phyloP scores from a whole-genome alignment of 2,888 invertebrate genomes.

The Aproaerema taeniolella region DNA sequence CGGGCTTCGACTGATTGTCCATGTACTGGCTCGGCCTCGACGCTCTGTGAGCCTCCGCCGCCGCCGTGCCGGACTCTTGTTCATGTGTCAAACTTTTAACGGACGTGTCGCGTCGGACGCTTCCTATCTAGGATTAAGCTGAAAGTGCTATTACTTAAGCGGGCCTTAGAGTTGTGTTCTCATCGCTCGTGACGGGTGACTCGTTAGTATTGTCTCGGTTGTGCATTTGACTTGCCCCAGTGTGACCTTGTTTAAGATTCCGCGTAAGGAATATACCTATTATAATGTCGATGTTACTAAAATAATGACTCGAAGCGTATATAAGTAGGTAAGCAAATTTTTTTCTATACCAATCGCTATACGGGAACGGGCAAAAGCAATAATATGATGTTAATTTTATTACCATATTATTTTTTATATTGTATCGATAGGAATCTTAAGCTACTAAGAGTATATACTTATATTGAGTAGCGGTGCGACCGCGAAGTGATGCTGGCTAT shows the following conservation, averaged over 20 bases:
- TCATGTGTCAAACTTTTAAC: slow-evolving; percentile 45
- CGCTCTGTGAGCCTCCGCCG: slow-evolving; percentile 54
- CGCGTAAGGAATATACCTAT: slow-evolving; percentile 51
- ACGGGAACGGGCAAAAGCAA: slow-evolving; percentile 79
- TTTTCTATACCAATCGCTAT: slow-evolving; percentile 77
- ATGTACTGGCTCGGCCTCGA: slow-evolving; percentile 63
- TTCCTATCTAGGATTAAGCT: slow-evolving; percentile 73
- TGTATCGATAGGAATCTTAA: slow-evolving; percentile 70
- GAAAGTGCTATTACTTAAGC: slow-evolving; percentile 74
- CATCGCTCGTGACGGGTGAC: slow-evolving; percentile 44
- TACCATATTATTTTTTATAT: slow-evolving; percentile 78
- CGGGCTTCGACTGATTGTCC: slow-evolving; percentile 72
- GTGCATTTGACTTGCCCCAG: slow-evolving; percentile 74
- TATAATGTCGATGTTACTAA: slow-evolving; percentile 54
- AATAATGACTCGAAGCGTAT: slow-evolving; percentile 61
- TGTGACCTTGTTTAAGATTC: slow-evolving; percentile 60
- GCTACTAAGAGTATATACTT: slow-evolving; percentile 63
- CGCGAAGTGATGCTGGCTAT: slow-evolving; percentile 72
- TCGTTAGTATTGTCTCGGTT: slow-evolving; percentile 74
- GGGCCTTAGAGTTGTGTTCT: slow-evolving; percentile 50
- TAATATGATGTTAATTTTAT: slow-evolving; percentile 78
- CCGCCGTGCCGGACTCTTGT: slow-evolving; percentile 35
- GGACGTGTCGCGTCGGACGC: slow-evolving; percentile 54
- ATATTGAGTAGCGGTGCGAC: slow-evolving; percentile 72
- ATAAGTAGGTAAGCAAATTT: slow-evolving; percentile 71